Evolutionary conservation across 2,797 vertebrate genomes (phyloP), one percentile per base, ranked within the genome.

Genomic region (Oreochromis grahami): DNA sequence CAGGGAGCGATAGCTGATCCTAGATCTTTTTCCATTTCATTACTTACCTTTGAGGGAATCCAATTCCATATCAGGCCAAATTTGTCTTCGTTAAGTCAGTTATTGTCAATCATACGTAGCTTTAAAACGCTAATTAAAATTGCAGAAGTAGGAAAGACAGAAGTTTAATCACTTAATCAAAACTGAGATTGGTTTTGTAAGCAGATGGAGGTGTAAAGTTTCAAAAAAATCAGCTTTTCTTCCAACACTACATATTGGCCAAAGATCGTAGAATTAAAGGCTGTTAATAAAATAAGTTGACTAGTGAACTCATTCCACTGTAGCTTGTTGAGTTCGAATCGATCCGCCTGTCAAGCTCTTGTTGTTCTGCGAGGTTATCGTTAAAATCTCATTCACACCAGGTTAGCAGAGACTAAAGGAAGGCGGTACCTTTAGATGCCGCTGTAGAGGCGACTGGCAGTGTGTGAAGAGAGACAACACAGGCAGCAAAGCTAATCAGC

Each of bases 401-500:
- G 79, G 80, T 81, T 79, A 80, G 58, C 80, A 17, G 72, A 41
- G 60, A 82, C 76, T 52, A n/a, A 53, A 15, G 83, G 45, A 26
- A 68, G 78, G n/a, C 36, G 50, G 21, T 68, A 51, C 79, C 80
- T 77, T 88, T 78, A 82, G 55, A 81, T 84, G 76, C 81, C 74
- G 77, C 70, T 11, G 77, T 81, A 56, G 80, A 86, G 83, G 86
- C 90, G 88, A 91, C 89, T 87, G 86, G 50, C 86, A 81, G 55
- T 78, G 90, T 86, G 84, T 84, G 84, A 78, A 50, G 63, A 83
- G 77, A 88, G 87, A 94, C 91, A 93, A 88, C 80, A 56, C 84
- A 74, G 85, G 77, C 78, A 8, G 80, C 34, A 82, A 79, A 91
- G 79, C 87, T 86, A 89, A 88, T 91, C 87, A 84, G 85, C 48